Percentiles rank a stretch among this genome's conserved stretches.
Conservation (phyloP, 1,140 invertebrate genomes). For the Hermetia illucens region DNA sequence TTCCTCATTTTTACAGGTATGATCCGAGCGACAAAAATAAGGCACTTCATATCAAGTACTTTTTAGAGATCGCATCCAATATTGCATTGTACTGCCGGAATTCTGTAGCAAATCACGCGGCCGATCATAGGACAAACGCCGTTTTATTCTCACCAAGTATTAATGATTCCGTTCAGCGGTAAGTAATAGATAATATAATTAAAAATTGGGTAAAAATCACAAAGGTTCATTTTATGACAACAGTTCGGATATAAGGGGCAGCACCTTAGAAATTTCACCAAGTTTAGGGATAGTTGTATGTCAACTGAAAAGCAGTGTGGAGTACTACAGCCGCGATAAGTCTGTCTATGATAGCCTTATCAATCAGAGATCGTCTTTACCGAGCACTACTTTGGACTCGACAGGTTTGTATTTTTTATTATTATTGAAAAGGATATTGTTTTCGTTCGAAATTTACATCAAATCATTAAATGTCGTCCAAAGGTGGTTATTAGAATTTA, state of each 20-base stretch:
- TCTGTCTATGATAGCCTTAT: slow-evolving; percentile 19
- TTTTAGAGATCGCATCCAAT: slow-evolving; percentile 49
- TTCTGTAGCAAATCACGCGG: slow-evolving; percentile 35
- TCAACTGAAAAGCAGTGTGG: slow-evolving; percentile 37
- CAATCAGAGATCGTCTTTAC: slow-evolving; percentile 18
- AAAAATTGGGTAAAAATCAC: not conserved
- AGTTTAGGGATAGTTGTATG: slow-evolving; percentile 35
- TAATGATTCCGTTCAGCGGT: slow-evolving; percentile 5
- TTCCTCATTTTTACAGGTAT: too few species aligned
- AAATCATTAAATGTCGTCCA: too few species aligned
- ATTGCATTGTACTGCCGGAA: slow-evolving; percentile 51
- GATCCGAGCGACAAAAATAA: slow-evolving; percentile 8
- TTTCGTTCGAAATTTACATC: too few species aligned
- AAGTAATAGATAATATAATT: not conserved
- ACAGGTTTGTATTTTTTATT: slow-evolving; percentile 14
- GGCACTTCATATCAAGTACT: slow-evolving; percentile 15
- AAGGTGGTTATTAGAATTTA: too few species aligned
- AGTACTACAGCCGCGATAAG: slow-evolving; percentile 39
- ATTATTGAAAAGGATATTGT: too few species aligned
- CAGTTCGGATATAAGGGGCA: slow-evolving; percentile 7
- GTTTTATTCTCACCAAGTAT: slow-evolving; percentile 29
- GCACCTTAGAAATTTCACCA: slow-evolving; percentile 19
- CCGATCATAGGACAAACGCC: slow-evolving; percentile 35
- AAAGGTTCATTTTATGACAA: not conserved
- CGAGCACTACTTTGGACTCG: slow-evolving; percentile 20